phyloP scores from a whole-genome alignment of 2,888 invertebrate genomes.

The Chalcis sispes region DNA sequence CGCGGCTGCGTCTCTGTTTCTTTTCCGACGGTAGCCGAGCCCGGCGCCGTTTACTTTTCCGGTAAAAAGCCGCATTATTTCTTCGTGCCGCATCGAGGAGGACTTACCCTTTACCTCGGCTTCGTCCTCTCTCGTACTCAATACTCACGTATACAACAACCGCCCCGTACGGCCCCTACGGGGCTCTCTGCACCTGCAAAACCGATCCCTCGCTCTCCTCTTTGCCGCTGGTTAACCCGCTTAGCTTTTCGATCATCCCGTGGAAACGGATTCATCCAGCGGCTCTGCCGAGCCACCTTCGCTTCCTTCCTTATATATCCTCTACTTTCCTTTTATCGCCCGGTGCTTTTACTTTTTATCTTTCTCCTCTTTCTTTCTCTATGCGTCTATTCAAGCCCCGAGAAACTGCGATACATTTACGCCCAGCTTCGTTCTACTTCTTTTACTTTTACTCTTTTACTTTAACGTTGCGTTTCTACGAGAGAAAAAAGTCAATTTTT shows the following conservation, averaged over 20 bases:
- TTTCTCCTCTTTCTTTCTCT: not conserved
- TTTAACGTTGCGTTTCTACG: too few relatives aligned
- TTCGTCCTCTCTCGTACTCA: not conserved
- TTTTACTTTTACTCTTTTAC: too few relatives aligned
- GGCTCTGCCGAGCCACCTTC: too few relatives aligned
- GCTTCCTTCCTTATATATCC: not conserved
- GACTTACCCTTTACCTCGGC: not conserved
- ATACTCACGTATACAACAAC: too few relatives aligned
- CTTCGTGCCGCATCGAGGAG: not conserved
- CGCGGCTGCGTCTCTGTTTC: slow-evolving; percentile 25
- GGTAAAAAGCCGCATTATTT: not conserved
- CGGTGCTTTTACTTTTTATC: not conserved
- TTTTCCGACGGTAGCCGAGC: not conserved
- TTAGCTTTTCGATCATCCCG: slow-evolving; percentile 15
- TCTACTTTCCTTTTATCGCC: not conserved
- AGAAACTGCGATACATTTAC: too few relatives aligned
- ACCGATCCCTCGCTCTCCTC: not conserved
- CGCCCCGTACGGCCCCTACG: too few relatives aligned
- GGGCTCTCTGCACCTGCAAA: too few relatives aligned
- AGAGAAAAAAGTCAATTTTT: too few relatives aligned
- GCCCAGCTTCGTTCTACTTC: too few relatives aligned
- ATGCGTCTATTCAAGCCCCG: too few relatives aligned
- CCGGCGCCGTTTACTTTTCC: slow-evolving; percentile 19
- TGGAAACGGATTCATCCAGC: not conserved
- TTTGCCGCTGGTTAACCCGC: not conserved